Conservation (phyloP, 2,888 invertebrate genomes). For the Tinea trinotella region DNA sequence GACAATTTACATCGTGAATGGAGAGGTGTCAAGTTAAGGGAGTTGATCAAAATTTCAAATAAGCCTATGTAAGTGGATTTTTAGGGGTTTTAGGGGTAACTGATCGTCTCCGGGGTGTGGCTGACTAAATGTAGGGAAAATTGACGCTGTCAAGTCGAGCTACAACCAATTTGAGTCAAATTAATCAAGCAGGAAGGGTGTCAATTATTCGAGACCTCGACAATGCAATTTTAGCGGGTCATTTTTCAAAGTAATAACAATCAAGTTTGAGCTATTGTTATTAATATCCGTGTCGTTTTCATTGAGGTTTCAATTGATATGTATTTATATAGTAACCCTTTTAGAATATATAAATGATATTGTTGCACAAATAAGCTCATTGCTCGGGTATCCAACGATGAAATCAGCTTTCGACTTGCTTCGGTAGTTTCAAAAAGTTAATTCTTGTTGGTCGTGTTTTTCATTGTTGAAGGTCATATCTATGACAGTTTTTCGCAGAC, state of each 20-base stretch:
- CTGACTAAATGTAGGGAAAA: conserved; percentile 56
- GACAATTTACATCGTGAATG: conserved; percentile 71
- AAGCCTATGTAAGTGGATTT: conserved; percentile 63
- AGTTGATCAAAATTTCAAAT: conserved; percentile 70
- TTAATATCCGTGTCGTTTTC: background rate
- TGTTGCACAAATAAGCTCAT: background rate
- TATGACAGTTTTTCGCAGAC: too few relatives aligned
- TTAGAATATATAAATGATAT: background rate
- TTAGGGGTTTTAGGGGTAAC: conserved; percentile 64
- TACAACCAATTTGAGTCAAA: conserved; percentile 63
- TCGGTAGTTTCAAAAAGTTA: background rate
- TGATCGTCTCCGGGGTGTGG: conserved; percentile 23
- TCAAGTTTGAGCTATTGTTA: background rate
- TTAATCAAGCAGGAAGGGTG: conserved; percentile 52
- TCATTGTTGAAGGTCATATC: too few relatives aligned
- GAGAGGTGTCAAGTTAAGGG: conserved; percentile 60
- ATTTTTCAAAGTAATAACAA: background rate
- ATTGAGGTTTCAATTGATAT: background rate
- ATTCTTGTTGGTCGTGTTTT: too few relatives aligned
- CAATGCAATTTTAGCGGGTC: background rate
- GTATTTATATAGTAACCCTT: background rate
- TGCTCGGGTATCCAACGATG: background rate
- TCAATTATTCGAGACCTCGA: conserved; percentile 18
- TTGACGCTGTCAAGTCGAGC: conserved; percentile 66
- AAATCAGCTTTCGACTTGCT: background rate